Evolutionary conservation across 2,888 invertebrate genomes (phyloP), one percentile per base, ranked within the genome.

Genomic region (Campoletis raptor): DNA sequence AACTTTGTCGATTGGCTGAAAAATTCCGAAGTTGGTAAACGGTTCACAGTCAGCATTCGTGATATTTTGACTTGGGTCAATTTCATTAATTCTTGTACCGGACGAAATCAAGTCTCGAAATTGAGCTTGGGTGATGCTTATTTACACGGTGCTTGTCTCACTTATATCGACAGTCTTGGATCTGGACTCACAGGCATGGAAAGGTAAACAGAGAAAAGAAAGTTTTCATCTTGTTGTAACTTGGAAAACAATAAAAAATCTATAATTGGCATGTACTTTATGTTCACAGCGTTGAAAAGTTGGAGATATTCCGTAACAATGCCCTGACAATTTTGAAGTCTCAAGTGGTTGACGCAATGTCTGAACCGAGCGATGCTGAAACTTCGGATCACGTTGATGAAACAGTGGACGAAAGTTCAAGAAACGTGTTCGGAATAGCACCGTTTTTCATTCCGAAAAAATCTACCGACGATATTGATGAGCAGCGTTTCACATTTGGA

Each of bases 31-130:
- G 95, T 97, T 61, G 97, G 98, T 7, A 95, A 95, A 92, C 97
- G 97, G 91, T 97, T 97, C 89, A 97, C 97, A 6, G 96, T 98
- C 84, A 99, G 98, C 90, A 97, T 99, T 87, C 96, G 99, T 90
- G 99, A 99, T 94, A 96, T 99, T 83, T 95, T 99, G 37, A 97
- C 98, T 0, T 99, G 99, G 99, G 97, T 98, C 0, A 95, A 97
- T 89, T 99, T 99, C 93, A 97, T 99, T 85, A 98, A 98, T 93
- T 94, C 94, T 15, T 96, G 96, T 57, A 91, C 94, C 86, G 84
- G 87, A 6, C 81, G 90, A 7, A 90, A 88, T 7, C 48, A 77
- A 18, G 18, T 84, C 0, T 85, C 81, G 6, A 82, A 83, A 91
- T 91, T 96, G 57, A 95, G 95, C 61, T 92, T 96, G 0, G 93